Evolutionary conservation across 1,140 invertebrate genomes (phyloP).

Genomic region (Tetraneura akinire): DNA sequence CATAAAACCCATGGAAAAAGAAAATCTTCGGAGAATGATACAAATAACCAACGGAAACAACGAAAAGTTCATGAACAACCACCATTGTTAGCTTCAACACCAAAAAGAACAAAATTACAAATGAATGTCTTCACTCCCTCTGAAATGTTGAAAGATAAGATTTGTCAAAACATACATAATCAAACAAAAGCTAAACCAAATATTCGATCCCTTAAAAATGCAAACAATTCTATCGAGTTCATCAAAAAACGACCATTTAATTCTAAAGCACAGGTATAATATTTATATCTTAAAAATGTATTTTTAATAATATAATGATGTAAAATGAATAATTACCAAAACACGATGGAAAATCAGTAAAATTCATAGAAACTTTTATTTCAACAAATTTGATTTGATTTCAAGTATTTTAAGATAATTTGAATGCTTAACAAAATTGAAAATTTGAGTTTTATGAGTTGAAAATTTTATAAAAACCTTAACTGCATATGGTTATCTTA

Average conservation of each 20-base stretch:
- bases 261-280: slow-evolving; percentile 20
- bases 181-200: not conserved
- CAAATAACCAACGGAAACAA: not conserved
- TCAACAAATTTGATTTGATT: too few relatives aligned
- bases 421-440: too few relatives aligned
- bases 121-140: not conserved
- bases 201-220: not conserved
- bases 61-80: not conserved
- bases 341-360: too few relatives aligned
- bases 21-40: too few relatives aligned
- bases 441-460: too few relatives aligned
- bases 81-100: slow-evolving; percentile 32
- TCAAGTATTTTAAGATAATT: too few relatives aligned
- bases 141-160: slow-evolving; percentile 22
- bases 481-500: too few relatives aligned
- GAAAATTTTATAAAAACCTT: too few relatives aligned
- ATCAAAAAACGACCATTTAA: slow-evolving; percentile 5
- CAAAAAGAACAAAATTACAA: slow-evolving; percentile 10
- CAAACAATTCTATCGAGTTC: slow-evolving; percentile 17
- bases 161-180: not conserved
- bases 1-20: not conserved
- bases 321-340: too few relatives aligned
- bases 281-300: too few relatives aligned
- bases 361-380: too few relatives aligned
- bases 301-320: too few relatives aligned